phyloP scores from a whole-genome alignment of 2,888 invertebrate genomes.

The Phanerotoma sp. region DNA sequence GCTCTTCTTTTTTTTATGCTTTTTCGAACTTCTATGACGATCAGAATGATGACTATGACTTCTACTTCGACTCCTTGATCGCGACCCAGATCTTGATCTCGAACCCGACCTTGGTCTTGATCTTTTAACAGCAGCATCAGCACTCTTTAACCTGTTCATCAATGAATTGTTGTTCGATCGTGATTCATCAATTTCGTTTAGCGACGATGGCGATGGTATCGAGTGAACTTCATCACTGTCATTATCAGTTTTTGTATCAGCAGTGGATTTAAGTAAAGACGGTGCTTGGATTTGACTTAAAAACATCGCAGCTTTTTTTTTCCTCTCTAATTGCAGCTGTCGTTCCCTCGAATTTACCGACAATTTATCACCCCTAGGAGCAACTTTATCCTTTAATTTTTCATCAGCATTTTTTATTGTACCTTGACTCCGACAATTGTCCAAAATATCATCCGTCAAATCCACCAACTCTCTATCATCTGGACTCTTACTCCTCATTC shows the following conservation, averaged over 20 bases:
- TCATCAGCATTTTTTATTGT: constrained; percentile 59
- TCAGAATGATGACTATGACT: constrained; percentile 43
- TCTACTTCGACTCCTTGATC: constrained; percentile 35
- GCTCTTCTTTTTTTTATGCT: constrained; percentile 58
- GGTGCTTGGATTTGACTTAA: constrained; percentile 61
- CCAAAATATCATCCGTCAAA: constrained; percentile 53
- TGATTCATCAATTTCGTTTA: constrained; percentile 37
- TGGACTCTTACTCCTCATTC: too few relatives aligned
- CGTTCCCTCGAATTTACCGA: constrained; percentile 55
- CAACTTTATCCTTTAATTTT: constrained; percentile 63
- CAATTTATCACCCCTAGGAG: constrained; percentile 63
- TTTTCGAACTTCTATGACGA: constrained; percentile 52
- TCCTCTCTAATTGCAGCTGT: constrained; percentile 71
- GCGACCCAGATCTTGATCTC: constrained; percentile 40
- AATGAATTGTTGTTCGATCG: constrained; percentile 40
- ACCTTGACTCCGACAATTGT: constrained; percentile 52
- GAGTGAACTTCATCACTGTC: constrained; percentile 51
- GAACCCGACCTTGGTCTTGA: constrained; percentile 49
- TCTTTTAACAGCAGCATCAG: constrained; percentile 47
- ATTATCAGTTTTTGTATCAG: constrained; percentile 32
- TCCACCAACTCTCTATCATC: constrained; percentile 52
- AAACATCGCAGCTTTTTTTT: constrained; percentile 81
- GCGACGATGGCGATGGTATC: constrained; percentile 47
- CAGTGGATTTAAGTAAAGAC: constrained; percentile 14
- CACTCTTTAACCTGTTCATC: constrained; percentile 49